Percentiles rank a stretch among this genome's conserved stretches.
Evolutionary conservation across 2,797 vertebrate genomes (phyloP).

Genomic region (Bradypodion ventrale): DNA sequence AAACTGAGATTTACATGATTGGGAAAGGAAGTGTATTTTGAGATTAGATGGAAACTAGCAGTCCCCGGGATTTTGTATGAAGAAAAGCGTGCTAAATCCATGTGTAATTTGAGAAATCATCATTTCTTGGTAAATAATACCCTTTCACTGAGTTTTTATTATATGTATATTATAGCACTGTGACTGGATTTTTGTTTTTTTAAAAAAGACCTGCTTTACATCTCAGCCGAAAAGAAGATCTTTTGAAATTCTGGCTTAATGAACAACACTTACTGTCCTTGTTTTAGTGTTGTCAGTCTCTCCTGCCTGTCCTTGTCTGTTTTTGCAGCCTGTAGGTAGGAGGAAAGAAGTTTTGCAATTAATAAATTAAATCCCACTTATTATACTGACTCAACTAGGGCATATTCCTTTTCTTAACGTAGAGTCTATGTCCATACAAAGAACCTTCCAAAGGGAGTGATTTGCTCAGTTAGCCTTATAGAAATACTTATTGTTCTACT

Average conservation of each 20-base stretch:
- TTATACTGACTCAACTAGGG: conserved; percentile 31
- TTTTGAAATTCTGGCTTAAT: conserved; percentile 45
- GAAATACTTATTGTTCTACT: not conserved
- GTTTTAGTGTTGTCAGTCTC: conserved; percentile 20
- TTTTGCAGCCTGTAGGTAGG: conserved; percentile 26
- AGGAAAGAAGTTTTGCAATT: conserved; percentile 32
- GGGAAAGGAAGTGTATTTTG: conserved; percentile 57
- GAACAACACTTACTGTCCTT: conserved; percentile 43
- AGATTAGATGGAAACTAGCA: conserved; percentile 65
- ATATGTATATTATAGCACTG: conserved; percentile 49
- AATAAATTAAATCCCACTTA: conserved; percentile 37
- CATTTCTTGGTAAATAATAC: conserved; percentile 61
- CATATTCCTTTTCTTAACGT: not conserved
- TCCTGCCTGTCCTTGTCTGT: not conserved
- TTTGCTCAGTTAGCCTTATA: not conserved
- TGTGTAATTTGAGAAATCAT: conserved; percentile 63
- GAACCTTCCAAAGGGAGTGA: not conserved
- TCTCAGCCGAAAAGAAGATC: conserved; percentile 34
- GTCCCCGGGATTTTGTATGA: conserved; percentile 52
- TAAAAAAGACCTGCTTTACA: conserved; percentile 37
- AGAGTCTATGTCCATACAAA: not conserved
- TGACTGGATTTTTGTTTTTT: conserved; percentile 7
- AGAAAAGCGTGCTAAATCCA: conserved; percentile 51
- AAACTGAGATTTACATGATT: conserved; percentile 71
- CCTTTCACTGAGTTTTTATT: conserved; percentile 45